Conservation (phyloP, 2,888 invertebrate genomes). For the Nymphalis c-album region DNA sequence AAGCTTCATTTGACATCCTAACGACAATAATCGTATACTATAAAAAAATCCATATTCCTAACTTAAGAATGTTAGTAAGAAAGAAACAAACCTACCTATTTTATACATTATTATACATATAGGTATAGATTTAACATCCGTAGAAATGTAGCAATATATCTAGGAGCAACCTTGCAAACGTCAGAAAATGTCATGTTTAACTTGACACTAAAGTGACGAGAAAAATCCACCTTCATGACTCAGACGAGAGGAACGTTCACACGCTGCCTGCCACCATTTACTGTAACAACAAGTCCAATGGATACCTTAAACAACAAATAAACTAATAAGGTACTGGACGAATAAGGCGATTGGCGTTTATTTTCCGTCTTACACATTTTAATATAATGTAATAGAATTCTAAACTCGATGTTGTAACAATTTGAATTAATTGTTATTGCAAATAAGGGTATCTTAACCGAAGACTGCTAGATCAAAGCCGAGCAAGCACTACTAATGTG, state of each 20-base stretch:
- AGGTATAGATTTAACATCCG: neutral
- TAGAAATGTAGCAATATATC: neutral
- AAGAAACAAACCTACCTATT: no score
- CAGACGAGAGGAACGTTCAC: conserved; percentile 20
- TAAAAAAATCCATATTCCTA: no score
- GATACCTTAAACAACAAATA: conserved; percentile 6
- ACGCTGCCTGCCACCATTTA: conserved; percentile 6
- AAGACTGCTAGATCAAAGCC: no score
- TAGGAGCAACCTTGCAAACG: conserved; percentile 8
- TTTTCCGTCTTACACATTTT: neutral
- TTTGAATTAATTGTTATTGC: no score
- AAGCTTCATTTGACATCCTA: no score
- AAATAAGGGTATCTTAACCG: no score
- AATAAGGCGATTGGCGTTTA: neutral
- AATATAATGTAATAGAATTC: neutral
- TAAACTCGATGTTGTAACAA: neutral
- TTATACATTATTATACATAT: no score
- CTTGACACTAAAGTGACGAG: conserved; percentile 22
- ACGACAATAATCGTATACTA: no score
- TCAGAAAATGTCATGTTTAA: conserved; percentile 31
- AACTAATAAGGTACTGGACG: neutral
- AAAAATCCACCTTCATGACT: conserved; percentile 28
- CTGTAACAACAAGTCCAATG: neutral
- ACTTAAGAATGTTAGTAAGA: no score
- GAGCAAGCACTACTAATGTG: no score